Evolutionary conservation across 2,797 vertebrate genomes (phyloP).

Genomic region (Phataginus tricuspis): DNA sequence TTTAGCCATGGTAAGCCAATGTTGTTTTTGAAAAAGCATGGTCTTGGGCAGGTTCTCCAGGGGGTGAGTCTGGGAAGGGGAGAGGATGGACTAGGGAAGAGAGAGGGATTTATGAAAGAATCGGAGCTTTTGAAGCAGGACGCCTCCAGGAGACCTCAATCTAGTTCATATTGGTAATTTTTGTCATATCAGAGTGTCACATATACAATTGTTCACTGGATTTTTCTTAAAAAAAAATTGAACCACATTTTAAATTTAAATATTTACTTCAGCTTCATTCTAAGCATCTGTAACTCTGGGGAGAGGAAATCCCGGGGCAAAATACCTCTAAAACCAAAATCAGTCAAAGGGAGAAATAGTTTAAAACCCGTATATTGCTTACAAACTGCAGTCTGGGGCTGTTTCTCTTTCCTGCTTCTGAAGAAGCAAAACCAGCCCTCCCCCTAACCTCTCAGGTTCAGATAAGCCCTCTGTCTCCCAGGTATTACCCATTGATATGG

Average conservation of each 20-base stretch:
- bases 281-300: background rate
- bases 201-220: background rate
- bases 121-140: background rate
- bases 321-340: too few relatives aligned
- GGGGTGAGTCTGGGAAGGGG: background rate
- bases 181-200: background rate
- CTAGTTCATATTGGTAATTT: background rate
- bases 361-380: too few relatives aligned
- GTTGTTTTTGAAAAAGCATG: background rate
- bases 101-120: background rate
- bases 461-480: too few relatives aligned
- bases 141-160: background rate
- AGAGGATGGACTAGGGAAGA: background rate
- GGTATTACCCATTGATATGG: too few relatives aligned
- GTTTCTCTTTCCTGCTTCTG: too few relatives aligned
- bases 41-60: background rate
- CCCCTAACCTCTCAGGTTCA: too few relatives aligned
- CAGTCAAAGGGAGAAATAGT: too few relatives aligned
- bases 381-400: too few relatives aligned
- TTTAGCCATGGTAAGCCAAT: background rate
- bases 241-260: slow-evolving; percentile 34
- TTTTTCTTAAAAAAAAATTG: background rate
- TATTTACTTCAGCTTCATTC: background rate
- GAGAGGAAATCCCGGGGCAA: too few relatives aligned
- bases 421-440: too few relatives aligned